These are phyloP conservation scores for Drosophila sturtevanti DNA, from an alignment of 1,140 invertebrate genomes.

Conservation along the genomic window DNA sequence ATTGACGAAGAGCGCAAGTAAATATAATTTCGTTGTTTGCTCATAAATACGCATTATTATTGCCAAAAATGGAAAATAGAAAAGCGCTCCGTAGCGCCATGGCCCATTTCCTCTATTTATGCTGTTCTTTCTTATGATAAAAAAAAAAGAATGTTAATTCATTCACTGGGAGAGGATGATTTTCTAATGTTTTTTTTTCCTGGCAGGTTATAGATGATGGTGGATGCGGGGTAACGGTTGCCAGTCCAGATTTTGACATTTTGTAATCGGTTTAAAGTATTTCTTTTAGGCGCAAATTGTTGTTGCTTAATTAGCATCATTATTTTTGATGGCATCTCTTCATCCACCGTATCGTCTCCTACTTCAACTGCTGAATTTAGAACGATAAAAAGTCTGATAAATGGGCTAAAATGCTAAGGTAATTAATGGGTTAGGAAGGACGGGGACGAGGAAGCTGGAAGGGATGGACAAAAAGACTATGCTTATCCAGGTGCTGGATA, in stretches of 20 bases:
- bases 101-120: too few relatives aligned
- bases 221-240: not conserved
- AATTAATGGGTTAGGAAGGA: conserved; percentile 59
- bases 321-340: conserved; percentile 72
- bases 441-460: not conserved
- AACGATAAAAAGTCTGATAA: conserved; percentile 46
- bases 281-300: conserved; percentile 45
- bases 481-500: conserved; percentile 26
- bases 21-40: conserved; percentile 81
- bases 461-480: not conserved
- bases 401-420: conserved; percentile 49
- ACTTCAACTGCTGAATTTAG: not conserved
- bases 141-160: conserved; percentile 7
- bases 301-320: conserved; percentile 75
- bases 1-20: conserved; percentile 73
- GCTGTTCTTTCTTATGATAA: not conserved
- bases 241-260: conserved; percentile 38
- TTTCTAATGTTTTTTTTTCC: conserved; percentile 6
- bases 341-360: conserved; percentile 7
- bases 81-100: conserved; percentile 12
- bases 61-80: conserved; percentile 58
- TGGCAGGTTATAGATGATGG: not conserved
- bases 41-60: conserved; percentile 79
- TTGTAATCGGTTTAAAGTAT: conserved; percentile 70
- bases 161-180: not conserved